Percentiles rank a stretch among this genome's conserved stretches.
Evolutionary conservation across 2,113 vertebrate species (phyloP).

Genomic region (Datnioides undecimradiatus): DNA sequence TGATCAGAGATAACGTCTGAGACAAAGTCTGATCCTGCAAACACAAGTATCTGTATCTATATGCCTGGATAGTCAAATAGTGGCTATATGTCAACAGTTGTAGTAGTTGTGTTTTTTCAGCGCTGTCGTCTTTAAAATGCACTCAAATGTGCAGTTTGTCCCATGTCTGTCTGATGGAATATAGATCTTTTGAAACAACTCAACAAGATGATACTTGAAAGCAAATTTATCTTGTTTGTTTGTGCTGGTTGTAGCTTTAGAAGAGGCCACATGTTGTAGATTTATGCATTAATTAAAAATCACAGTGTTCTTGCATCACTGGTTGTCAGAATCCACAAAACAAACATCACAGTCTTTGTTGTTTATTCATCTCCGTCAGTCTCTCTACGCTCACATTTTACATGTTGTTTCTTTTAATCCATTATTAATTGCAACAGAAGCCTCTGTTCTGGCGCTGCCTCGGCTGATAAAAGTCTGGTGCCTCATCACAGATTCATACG

Average conservation of each 20-base stretch:
- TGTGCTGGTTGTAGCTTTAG: slow-evolving; percentile 16
- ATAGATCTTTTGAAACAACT: background rate
- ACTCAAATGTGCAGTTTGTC: background rate
- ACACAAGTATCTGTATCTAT: background rate
- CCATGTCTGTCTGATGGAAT: background rate
- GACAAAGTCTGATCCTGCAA: background rate
- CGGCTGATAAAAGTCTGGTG: slow-evolving; percentile 24
- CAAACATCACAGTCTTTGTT: slow-evolving; percentile 26
- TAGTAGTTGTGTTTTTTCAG: background rate
- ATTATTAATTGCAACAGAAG: slow-evolving; percentile 58
- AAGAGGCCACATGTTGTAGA: slow-evolving; percentile 22
- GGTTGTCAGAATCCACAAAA: slow-evolving; percentile 33
- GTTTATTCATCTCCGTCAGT: slow-evolving; percentile 37
- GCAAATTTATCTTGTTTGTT: slow-evolving; percentile 3
- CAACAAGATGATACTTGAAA: slow-evolving; percentile 21
- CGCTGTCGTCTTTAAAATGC: background rate
- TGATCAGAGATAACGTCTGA: slow-evolving; percentile 6
- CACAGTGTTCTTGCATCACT: slow-evolving; percentile 16
- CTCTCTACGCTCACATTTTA: slow-evolving; percentile 7
- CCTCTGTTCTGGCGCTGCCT: slow-evolving; percentile 40
- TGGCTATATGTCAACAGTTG: background rate
- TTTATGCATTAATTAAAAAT: slow-evolving; percentile 51
- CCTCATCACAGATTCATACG: slow-evolving; percentile 24
- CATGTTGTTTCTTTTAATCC: slow-evolving; percentile 59
- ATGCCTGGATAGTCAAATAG: background rate